phyloP scores from a whole-genome alignment of 2,888 invertebrate genomes.

The Chirona hameri region DNA sequence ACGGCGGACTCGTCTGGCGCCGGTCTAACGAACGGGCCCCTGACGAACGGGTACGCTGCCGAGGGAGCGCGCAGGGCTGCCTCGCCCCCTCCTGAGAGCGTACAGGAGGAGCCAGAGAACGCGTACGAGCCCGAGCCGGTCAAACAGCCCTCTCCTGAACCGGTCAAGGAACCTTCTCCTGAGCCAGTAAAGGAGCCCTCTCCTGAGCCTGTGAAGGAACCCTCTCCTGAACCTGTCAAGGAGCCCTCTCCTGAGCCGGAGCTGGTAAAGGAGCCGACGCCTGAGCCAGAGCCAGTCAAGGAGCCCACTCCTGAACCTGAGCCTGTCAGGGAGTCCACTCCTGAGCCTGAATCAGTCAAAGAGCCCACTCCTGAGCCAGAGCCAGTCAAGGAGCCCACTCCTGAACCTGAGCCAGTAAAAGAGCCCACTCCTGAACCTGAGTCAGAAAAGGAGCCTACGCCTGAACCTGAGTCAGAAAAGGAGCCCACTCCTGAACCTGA shows the following conservation, averaged over 20 bases:
- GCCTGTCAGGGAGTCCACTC: background rate
- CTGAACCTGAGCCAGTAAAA: background rate
- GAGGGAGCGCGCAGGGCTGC: background rate
- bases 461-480: background rate
- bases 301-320: background rate
- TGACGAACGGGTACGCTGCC: background rate
- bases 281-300: background rate
- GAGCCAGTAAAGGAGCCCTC: constrained; percentile 1
- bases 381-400: background rate
- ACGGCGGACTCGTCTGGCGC: background rate
- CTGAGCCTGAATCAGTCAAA: background rate
- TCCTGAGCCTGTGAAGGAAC: background rate
- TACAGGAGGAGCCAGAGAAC: constrained; percentile 2
- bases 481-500: background rate
- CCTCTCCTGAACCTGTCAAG: background rate
- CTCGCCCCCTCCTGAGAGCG: constrained; percentile 1
- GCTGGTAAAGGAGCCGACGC: background rate
- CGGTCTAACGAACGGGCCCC: background rate
- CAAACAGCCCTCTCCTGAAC: background rate
- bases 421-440: constrained; percentile 3
- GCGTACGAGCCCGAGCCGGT: background rate
- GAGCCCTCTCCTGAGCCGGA: background rate
- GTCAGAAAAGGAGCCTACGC: background rate
- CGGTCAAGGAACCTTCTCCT: background rate
- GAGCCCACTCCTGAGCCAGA: background rate